Evolutionary conservation across 37 sponge, comb jelly and placozoan species (phyloP), one percentile per base, ranked within the genome.

Genomic region (Amphimedon queenslandica): DNA sequence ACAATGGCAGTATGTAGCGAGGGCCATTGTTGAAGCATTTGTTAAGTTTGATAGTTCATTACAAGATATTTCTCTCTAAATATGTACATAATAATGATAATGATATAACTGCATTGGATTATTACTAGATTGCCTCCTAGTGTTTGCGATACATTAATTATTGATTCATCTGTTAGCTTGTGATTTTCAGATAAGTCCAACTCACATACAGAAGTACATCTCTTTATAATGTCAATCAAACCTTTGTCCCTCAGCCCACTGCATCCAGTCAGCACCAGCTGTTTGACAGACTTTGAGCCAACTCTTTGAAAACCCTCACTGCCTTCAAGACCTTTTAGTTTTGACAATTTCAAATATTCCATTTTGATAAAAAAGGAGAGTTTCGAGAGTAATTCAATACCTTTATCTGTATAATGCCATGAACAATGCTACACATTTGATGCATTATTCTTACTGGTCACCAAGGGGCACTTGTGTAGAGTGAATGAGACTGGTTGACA

Each of bases 51-150:
- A 78, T 21, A 85, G 41, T 28, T 85, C 82, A 36, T 58, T 27
- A 24, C 70, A 69, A 57, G 81, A 67, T 64, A 90, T 30, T 63
- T 85, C 87, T 57, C 64, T 75, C 90, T 90, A 40, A 23, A 63
- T n/a, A n/a, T n/a, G n/a, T n/a, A 55, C 18, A 34, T 71, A 35
- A 29, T 2, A 67, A 40, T 6, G 5, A 60, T 25, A n/a, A 60
- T 60, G 61, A 47, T 47, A 18, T 47, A 47, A 13, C 13, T 47
- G 13, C 24, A 18, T 33, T 28, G 5, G 30, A 30, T 2, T 41
- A 81, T 76, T 63, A 92, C 93, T 63, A 92, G 79, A 23, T 73
- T 87, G 47, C 25, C 73, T 39, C 47, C 39, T 0, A 92, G 82
- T 0, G 33, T 56, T 38, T 73, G 58, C 34, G 93, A 90, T 42